A percentile compares a stretch with the other conserved stretches of the same genome.
Conservation (phyloP, 2,113 vertebrate species). For the Onychostoma macrolepis region DNA sequence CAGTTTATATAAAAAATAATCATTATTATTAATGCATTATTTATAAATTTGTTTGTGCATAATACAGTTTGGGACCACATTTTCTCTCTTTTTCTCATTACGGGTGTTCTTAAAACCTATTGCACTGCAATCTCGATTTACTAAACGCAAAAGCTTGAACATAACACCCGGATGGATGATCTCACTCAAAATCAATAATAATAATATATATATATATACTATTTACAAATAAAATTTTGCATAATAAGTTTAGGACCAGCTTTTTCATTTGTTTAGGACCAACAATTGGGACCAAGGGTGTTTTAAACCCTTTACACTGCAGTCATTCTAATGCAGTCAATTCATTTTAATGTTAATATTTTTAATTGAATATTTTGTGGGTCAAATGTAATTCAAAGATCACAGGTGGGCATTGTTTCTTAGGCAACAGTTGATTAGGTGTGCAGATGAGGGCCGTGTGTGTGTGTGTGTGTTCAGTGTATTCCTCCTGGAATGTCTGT, state of each 20-base stretch:
- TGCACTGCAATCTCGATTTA: background rate
- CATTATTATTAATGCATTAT: background rate
- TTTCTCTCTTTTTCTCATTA: background rate
- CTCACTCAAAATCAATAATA: background rate
- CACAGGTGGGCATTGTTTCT: background rate
- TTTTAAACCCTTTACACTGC: background rate
- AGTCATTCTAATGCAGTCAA: no score
- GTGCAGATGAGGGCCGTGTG: background rate
- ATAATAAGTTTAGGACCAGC: background rate
- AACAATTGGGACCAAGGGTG: background rate
- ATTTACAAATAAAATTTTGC: background rate
- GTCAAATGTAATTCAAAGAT: background rate
- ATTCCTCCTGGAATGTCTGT: constrained; percentile 10
- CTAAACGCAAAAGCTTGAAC: background rate
- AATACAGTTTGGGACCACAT: background rate
- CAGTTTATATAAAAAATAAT: background rate
- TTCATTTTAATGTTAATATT: background rate
- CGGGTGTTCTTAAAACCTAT: background rate
- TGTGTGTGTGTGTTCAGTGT: background rate
- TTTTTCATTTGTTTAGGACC: background rate
- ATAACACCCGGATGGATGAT: background rate
- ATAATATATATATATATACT: background rate
- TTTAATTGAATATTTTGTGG: background rate
- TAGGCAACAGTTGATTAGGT: background rate
- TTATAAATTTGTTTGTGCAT: background rate